Conservation (phyloP, 2,888 invertebrate genomes). For the Ectobius pallidus region DNA sequence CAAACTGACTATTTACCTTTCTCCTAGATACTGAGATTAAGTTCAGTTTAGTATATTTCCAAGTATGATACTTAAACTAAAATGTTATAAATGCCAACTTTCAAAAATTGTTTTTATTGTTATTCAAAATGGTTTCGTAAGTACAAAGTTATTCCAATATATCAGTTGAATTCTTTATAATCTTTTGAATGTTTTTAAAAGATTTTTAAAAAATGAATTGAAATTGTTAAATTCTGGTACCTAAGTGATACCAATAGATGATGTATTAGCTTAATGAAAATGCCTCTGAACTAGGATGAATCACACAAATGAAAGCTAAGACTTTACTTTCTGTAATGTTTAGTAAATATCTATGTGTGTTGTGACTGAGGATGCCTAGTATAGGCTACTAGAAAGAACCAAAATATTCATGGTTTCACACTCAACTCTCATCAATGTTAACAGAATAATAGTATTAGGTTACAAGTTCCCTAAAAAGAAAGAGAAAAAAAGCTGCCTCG, state of each 20-base stretch:
- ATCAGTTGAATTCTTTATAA: no score
- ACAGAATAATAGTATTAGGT: conserved; percentile 1
- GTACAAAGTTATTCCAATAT: no score
- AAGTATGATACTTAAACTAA: no score
- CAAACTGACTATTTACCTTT: no score
- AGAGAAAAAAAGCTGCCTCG: not conserved
- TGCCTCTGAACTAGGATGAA: not conserved
- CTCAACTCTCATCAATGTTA: conserved; percentile 2
- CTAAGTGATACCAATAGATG: no score
- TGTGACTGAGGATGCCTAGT: conserved; percentile 9
- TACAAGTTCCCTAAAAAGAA: not conserved
- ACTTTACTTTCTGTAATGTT: not conserved
- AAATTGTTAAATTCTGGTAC: no score
- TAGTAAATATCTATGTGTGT: not conserved
- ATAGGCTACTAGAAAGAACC: conserved; percentile 12
- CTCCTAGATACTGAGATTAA: no score
- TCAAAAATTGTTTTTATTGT: no score
- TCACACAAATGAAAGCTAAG: not conserved
- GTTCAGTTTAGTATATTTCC: not conserved
- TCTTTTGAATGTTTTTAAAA: no score
- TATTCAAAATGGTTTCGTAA: no score
- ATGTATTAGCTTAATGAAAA: not conserved
- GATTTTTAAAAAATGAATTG: no score
- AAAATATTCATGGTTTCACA: conserved; percentile 11
- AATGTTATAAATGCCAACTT: no score